phyloP scores from a whole-genome alignment of 1,140 invertebrate species.

The Cotesia glomerata region DNA sequence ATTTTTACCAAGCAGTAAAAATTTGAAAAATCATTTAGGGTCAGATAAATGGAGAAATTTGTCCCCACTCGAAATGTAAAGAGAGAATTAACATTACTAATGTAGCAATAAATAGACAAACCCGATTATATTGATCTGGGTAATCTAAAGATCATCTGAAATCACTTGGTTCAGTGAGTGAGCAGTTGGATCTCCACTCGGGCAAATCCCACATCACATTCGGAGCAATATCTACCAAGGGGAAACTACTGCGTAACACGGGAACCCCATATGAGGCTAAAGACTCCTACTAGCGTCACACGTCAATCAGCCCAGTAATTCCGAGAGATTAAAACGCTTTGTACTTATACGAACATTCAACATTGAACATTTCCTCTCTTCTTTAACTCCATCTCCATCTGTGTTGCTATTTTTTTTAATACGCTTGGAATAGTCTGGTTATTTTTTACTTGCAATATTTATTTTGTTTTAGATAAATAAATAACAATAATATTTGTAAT shows the following conservation, averaged over 20 bases:
- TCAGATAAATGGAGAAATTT: too few species aligned
- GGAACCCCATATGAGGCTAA: slow-evolving; percentile 4
- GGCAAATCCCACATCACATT: slow-evolving; percentile 24
- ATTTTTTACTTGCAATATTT: background rate
- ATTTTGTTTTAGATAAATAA: too few species aligned
- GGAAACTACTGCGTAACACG: slow-evolving; percentile 9
- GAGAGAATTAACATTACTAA: background rate
- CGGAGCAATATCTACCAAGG: slow-evolving; percentile 7
- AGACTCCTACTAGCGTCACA: slow-evolving; percentile 28
- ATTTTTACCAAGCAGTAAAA: too few species aligned
- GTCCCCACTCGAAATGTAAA: too few species aligned
- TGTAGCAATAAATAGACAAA: background rate
- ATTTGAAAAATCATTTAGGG: too few species aligned
- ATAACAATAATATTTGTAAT: too few species aligned
- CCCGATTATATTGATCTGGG: background rate
- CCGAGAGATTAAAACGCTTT: slow-evolving; percentile 47
- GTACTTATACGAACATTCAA: slow-evolving; percentile 4
- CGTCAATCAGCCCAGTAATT: slow-evolving; percentile 52
- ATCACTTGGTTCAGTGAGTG: slow-evolving; percentile 23
- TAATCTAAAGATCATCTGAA: slow-evolving; percentile 16
- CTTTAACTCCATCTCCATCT: background rate
- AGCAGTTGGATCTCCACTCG: background rate
- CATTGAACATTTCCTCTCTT: background rate
- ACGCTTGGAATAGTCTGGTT: background rate
- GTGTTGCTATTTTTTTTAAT: background rate